Base-by-base conservation (phyloP, 2,888 invertebrate species). In the Microctonus hyperodae region DNA sequence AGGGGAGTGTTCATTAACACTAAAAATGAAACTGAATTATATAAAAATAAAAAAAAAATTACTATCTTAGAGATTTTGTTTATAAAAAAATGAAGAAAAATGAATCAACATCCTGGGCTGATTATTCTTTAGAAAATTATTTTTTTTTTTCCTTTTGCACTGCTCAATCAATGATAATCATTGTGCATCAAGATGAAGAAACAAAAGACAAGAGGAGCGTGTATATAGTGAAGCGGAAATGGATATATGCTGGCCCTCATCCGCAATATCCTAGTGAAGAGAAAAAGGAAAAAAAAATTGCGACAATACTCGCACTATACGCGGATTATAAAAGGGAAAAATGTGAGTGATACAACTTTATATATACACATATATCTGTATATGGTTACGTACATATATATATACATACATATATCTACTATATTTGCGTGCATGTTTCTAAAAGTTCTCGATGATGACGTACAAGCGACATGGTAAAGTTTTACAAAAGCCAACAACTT, bases 381-480 rank as follows among this genome's bases (percentile, higher is more conserved):
- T n/a, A n/a, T n/a, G n/a, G n/a, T n/a, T n/a, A n/a, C n/a, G n/a
- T n/a, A n/a, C n/a, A n/a, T n/a, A n/a, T n/a, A n/a, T n/a, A n/a
- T n/a, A 31, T 11, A 35, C 22, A 33, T 3, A 33, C 13, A 50
- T 10, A 44, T 20, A 31, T 25, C 35, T 16, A 59, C 20, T 59
- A 59, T 7, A 40, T 40, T n/a, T 16, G 6, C 16, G 5, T 20
- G n/a, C 53, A 62, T 53, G 11, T 59, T 59, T 33, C 33, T 37
- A 53, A 53, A 37, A 35, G 37, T 51, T 62, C 61, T 62, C 61
- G 51, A 62, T 62, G 61, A 62, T 37, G 20, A 62, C 44, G 16
- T 16, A 44, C 40, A 53, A 35, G 61, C 23, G 53, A 50, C 35
- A 40, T 25, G 23, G 11, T 53, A 37, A 62, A 62, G 44, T 51